A percentile compares a stretch with the other conserved stretches of the same genome.
Conservation (phyloP, 2,797 vertebrate species). For the Synanceia verrucosa region DNA sequence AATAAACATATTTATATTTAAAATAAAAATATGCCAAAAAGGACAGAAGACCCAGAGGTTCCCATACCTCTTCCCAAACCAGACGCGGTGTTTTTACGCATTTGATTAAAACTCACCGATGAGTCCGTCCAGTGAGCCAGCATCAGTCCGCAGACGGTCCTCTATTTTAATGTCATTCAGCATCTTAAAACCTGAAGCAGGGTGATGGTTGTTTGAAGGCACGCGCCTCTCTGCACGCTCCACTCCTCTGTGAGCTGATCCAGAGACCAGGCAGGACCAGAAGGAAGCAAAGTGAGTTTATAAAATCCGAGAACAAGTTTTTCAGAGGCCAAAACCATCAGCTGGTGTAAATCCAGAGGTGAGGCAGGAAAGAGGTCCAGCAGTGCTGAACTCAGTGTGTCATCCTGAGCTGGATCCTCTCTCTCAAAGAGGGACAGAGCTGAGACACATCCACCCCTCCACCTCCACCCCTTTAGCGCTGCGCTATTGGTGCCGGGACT, state of each 20-base stretch:
- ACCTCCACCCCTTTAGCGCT: neutral
- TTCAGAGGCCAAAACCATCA: neutral
- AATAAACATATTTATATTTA: too few relatives aligned
- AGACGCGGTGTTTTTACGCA: too few relatives aligned
- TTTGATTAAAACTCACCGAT: conserved; percentile 88
- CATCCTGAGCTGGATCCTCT: neutral
- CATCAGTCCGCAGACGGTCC: conserved; percentile 79
- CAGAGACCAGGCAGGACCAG: too few relatives aligned
- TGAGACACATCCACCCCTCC: neutral
- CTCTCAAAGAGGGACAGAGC: neutral
- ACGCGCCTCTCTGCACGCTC: conserved; percentile 76
- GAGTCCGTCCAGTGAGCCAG: conserved; percentile 81
- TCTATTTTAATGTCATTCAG: conserved; percentile 78
- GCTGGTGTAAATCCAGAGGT: conserved; percentile 24
- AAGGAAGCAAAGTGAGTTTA: neutral
- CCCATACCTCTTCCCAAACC: too few relatives aligned
- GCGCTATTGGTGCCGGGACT: neutral
- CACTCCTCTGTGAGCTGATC: conserved; percentile 61
- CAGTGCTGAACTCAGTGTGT: neutral
- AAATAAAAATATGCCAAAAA: too few relatives aligned
- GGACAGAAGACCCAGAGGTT: too few relatives aligned
- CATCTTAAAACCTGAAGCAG: conserved; percentile 82
- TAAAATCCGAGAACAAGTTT: too few relatives aligned
- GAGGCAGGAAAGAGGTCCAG: neutral
- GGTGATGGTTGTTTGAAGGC: conserved; percentile 50